Percentiles rank a stretch among this genome's conserved stretches.
Evolutionary conservation across 2,113 vertebrate species (phyloP).

Genomic region (Spheniscus mendiculus): DNA sequence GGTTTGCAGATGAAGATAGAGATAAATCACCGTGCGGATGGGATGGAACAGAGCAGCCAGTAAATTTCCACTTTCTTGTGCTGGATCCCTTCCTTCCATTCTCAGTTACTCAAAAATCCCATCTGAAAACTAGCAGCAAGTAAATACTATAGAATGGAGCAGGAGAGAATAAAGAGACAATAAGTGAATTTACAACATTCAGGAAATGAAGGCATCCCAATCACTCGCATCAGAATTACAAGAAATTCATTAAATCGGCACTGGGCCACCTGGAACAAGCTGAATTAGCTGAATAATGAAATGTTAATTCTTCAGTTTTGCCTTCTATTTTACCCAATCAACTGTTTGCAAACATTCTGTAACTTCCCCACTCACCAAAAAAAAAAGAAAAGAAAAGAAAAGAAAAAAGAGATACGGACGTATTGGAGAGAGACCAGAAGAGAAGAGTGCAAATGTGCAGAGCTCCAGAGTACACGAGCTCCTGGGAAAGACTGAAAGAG

Average conservation of each 20-base stretch:
- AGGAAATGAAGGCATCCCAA: not conserved
- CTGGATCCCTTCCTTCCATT: not conserved
- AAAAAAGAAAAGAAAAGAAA: too few species aligned
- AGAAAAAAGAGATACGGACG: not conserved
- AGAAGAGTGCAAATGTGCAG: not conserved
- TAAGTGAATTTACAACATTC: not conserved
- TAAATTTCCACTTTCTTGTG: conserved; percentile 10
- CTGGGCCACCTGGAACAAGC: not conserved
- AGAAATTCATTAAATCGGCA: conserved; percentile 9
- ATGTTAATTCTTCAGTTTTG: not conserved
- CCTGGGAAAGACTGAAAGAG: not conserved
- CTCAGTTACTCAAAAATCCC: conserved; percentile 1
- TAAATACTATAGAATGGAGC: not conserved
- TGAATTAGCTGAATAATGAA: not conserved
- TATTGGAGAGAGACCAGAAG: not conserved
- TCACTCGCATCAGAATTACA: not conserved
- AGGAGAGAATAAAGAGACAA: not conserved
- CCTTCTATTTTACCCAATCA: not conserved
- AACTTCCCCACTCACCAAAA: not conserved
- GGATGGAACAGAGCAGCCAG: not conserved
- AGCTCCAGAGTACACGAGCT: not conserved
- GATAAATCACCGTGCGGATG: not conserved
- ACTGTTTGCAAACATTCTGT: not conserved
- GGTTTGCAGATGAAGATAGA: conserved; percentile 22
- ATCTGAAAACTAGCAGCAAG: conserved; percentile 5